Conservation (phyloP, 2,113 vertebrate species). For the Sapajus apella region DNA sequence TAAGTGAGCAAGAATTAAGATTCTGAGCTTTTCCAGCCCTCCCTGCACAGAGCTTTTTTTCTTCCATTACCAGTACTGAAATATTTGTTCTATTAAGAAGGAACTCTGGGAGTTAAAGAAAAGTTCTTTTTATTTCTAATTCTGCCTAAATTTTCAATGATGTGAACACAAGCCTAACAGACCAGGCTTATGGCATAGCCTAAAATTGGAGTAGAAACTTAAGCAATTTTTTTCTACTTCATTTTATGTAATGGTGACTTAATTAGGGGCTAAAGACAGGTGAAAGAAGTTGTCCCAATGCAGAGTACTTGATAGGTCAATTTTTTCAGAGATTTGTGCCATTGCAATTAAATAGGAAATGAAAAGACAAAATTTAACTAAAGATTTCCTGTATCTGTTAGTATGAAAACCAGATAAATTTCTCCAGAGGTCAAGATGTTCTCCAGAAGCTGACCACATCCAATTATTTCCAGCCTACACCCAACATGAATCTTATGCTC, state of each 20-base stretch:
- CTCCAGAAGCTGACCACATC: constrained; percentile 28
- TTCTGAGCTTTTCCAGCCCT: neutral
- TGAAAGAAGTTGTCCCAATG: constrained; percentile 15
- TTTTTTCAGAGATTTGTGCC: constrained; percentile 21
- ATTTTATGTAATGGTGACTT: constrained; percentile 45
- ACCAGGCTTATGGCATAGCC: neutral
- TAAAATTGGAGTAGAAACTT: constrained; percentile 49
- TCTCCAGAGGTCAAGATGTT: neutral
- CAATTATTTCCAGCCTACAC: neutral
- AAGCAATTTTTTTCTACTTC: neutral
- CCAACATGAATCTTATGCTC: neutral
- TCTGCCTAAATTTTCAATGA: constrained; percentile 26
- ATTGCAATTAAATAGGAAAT: constrained; percentile 39
- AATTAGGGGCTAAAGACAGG: neutral
- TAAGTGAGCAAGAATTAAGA: neutral
- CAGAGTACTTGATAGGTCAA: neutral
- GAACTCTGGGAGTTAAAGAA: neutral
- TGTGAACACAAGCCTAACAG: neutral
- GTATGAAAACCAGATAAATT: neutral
- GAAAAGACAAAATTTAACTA: constrained; percentile 39
- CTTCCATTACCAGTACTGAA: neutral
- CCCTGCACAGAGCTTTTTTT: neutral
- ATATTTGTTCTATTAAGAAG: constrained; percentile 24
- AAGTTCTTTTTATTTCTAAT: constrained; percentile 14
- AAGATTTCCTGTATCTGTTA: neutral